A percentile compares a stretch with the other conserved stretches of the same genome.
Conservation (phyloP, 1,140 invertebrate species). For the Drosophila nebulosa region DNA sequence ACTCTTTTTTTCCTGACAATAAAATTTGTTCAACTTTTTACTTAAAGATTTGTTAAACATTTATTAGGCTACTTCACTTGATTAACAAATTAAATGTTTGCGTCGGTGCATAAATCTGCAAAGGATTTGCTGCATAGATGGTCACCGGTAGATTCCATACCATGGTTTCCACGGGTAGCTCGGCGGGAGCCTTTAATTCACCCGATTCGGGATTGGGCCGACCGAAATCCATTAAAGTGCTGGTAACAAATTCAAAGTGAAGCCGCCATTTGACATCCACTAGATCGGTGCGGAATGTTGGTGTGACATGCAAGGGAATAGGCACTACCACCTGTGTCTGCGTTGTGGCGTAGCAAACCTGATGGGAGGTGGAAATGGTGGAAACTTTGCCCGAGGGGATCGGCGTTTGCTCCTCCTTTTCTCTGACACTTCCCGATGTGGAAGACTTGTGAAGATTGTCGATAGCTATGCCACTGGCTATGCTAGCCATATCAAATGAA, state of each 20-base stretch:
- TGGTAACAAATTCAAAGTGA: constrained; percentile 98
- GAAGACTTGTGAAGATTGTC: constrained; percentile 81
- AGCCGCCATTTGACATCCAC: constrained; percentile 95
- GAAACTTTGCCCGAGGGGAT: constrained; percentile 82
- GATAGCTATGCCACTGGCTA: constrained; percentile 64
- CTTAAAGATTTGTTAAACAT: neutral
- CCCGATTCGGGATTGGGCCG: constrained; percentile 80
- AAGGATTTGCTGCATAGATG: constrained; percentile 93
- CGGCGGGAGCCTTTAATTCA: constrained; percentile 91
- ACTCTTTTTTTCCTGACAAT: too few relatives aligned
- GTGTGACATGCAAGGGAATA: constrained; percentile 96
- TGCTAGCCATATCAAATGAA: constrained; percentile 75
- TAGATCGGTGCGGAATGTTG: constrained; percentile 91
- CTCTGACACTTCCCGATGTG: constrained; percentile 81
- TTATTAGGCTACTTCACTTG: neutral
- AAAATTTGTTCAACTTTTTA: too few relatives aligned
- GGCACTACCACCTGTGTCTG: constrained; percentile 95
- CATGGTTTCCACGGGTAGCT: constrained; percentile 97
- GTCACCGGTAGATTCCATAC: constrained; percentile 98
- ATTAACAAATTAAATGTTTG: constrained; percentile 43
- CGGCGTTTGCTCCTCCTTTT: constrained; percentile 74
- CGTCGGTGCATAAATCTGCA: constrained; percentile 84
- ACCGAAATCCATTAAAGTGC: constrained; percentile 82
- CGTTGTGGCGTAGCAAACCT: constrained; percentile 91
- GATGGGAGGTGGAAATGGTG: constrained; percentile 93